Conservation (phyloP, 2,888 invertebrate genomes). For the Hypsopygia costalis region DNA sequence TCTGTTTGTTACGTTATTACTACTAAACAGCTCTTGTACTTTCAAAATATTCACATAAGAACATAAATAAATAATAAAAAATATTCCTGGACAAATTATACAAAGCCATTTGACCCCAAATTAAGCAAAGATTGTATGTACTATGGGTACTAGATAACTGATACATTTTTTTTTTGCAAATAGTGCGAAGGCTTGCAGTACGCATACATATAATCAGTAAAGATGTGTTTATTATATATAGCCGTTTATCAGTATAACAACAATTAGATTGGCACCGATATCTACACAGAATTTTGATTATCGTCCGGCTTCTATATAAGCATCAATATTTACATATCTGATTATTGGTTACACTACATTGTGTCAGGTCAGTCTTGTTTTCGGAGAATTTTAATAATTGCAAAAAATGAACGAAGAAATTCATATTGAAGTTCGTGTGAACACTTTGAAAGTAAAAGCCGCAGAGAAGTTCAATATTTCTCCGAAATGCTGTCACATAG, state of each 20-base stretch:
- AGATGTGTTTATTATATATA: neutral
- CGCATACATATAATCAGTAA: neutral
- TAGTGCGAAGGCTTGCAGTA: no score
- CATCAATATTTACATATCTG: neutral
- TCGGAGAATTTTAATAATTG: neutral
- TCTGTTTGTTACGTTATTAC: no score
- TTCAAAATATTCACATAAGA: no score
- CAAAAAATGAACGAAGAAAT: slow-evolving; percentile 21
- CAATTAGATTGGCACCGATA: neutral
- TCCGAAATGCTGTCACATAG: slow-evolving; percentile 38
- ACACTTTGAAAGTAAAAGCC: slow-evolving; percentile 30
- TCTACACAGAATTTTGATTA: slow-evolving; percentile 3
- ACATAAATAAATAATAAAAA: no score
- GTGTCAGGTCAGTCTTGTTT: no score
- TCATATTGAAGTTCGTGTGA: slow-evolving; percentile 27
- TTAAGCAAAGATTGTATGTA: no score
- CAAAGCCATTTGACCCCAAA: no score
- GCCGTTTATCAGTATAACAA: neutral
- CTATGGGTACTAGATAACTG: no score
- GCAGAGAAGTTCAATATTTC: slow-evolving; percentile 31
- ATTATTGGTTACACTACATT: neutral
- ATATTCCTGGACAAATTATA: no score
- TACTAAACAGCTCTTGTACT: no score
- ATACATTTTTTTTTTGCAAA: no score
- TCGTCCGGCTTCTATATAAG: slow-evolving; percentile 1